These are phyloP conservation scores for Lepilemur ruficaudatus DNA, from an alignment of 2,797 vertebrate species.

Conservation along the genomic window DNA sequence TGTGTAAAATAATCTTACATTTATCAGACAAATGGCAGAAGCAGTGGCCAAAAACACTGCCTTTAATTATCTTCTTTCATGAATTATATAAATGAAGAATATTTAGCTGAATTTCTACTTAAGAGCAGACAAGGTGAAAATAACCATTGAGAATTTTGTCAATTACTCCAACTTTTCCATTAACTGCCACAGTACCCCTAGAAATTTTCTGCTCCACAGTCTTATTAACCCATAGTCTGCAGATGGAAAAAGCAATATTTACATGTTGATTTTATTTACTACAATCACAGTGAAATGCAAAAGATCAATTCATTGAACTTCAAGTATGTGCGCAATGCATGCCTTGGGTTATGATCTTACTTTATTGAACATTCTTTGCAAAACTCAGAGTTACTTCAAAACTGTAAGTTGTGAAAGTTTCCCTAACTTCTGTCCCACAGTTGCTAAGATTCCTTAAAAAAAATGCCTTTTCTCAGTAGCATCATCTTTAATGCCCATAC, in stretches of 20 bases:
- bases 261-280: neutral
- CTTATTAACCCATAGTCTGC: neutral
- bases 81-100: neutral
- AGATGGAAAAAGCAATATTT: neutral
- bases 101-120: slow-evolving; percentile 4
- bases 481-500: neutral
- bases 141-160: neutral
- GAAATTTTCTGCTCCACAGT: neutral
- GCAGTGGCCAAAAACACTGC: neutral
- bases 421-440: neutral
- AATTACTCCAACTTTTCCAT: neutral
- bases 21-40: neutral
- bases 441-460: neutral
- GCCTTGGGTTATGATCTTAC: neutral
- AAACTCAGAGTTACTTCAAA: neutral
- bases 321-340: fast-evolving
- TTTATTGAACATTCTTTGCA: neutral
- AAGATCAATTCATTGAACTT: neutral
- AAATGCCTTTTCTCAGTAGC: neutral
- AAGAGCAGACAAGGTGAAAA: neutral
- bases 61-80: slow-evolving; percentile 10
- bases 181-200: neutral
- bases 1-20: neutral
- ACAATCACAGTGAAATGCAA: neutral
- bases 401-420: neutral